Evolutionary conservation across 1,140 invertebrate genomes (phyloP).

Genomic region (Aphelenchoides fujianensis): DNA sequence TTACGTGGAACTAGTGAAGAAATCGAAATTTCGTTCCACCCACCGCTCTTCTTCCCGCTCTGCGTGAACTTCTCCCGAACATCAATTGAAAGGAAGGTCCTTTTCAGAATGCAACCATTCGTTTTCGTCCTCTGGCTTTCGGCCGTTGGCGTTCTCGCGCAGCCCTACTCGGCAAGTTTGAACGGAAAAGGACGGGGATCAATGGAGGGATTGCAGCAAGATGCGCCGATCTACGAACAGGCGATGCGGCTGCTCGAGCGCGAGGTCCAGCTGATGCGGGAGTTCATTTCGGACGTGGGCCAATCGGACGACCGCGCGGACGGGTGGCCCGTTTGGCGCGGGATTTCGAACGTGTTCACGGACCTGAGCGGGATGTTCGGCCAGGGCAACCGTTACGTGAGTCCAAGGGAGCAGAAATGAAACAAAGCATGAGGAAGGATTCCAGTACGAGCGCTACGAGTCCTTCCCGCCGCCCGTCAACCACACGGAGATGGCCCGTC

Average conservation of each 20-base stretch:
- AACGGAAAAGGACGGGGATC: no score
- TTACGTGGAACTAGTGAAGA: no score
- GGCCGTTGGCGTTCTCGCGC: no score
- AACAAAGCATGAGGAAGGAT: background rate
- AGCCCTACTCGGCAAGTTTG: background rate
- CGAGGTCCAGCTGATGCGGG: background rate
- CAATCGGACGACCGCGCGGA: background rate
- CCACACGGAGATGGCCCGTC: background rate
- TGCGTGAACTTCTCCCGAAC: no score
- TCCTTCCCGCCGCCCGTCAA: background rate
- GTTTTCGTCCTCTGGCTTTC: no score
- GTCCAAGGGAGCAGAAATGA: background rate
- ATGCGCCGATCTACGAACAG: slow-evolving; percentile 3
- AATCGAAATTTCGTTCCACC: no score
- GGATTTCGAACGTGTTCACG: slow-evolving; percentile 8
- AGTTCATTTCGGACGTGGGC: background rate
- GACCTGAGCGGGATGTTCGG: slow-evolving; percentile 7
- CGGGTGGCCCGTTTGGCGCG: background rate
- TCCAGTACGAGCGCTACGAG: background rate
- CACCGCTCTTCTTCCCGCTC: no score
- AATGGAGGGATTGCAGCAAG: no score
- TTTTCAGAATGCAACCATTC: no score
- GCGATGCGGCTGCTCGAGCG: background rate
- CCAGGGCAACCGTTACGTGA: background rate
- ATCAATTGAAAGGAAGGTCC: no score